Percentiles rank a stretch among this genome's conserved stretches.
Conservation (phyloP, 2,888 invertebrate species). For the Tyria jacobaeae region DNA sequence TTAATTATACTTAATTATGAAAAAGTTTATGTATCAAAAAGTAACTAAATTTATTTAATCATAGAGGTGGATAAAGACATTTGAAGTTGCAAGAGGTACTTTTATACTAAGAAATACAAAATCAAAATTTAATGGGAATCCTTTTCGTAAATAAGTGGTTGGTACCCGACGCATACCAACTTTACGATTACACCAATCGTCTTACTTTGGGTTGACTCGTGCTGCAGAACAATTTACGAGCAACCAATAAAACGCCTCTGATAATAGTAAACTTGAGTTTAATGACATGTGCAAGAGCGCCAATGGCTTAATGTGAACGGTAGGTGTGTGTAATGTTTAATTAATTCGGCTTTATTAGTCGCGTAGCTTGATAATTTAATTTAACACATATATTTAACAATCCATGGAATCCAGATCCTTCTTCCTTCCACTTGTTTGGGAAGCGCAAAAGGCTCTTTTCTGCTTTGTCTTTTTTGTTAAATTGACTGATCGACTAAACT, state of each 20-base stretch:
- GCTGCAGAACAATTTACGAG: slow-evolving; percentile 62
- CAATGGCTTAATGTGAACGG: slow-evolving; percentile 55
- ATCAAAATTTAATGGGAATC: slow-evolving; percentile 5
- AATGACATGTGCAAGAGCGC: slow-evolving; percentile 61
- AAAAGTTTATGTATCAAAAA: background rate
- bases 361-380: background rate
- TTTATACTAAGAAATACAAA: background rate
- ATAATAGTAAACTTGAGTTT: slow-evolving; percentile 73
- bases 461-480: no score
- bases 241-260: slow-evolving; percentile 64
- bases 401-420: background rate
- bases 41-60: no score
- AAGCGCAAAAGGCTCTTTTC: background rate
- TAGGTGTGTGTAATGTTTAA: slow-evolving; percentile 24
- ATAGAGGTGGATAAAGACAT: no score
- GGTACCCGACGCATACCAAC: slow-evolving; percentile 45
- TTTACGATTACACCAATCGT: slow-evolving; percentile 70
- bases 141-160: slow-evolving; percentile 15
- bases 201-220: slow-evolving; percentile 60
- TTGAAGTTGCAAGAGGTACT: no score
- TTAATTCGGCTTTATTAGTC: slow-evolving; percentile 6
- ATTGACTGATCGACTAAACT: no score
- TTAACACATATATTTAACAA: background rate
- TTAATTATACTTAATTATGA: no score
- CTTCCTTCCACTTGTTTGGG: background rate